These are phyloP conservation scores for Sitophilus oryzae DNA, from an alignment of 1,140 invertebrate species.

Conservation along the genomic window DNA sequence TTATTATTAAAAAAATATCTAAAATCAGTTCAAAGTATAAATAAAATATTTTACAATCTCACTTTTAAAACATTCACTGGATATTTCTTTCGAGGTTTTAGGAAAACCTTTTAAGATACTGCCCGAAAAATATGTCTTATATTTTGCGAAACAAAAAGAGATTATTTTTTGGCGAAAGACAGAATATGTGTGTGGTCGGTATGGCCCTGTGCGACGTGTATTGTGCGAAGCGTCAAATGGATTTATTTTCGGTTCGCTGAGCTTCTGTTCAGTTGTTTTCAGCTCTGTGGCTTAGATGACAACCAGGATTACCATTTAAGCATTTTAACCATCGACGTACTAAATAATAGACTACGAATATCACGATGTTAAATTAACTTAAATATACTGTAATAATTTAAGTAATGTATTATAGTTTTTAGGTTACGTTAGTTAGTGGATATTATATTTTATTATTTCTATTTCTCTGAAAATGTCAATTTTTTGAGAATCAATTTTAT, in stretches of 20 bases:
- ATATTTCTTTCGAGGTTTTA: no score
- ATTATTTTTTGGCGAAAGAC: neutral
- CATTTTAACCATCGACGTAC: slow-evolving; percentile 10
- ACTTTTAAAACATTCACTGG: no score
- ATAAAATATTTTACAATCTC: no score
- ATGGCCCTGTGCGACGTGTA: slow-evolving; percentile 8
- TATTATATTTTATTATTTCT: neutral
- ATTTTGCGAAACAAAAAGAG: neutral
- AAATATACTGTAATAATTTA: no score
- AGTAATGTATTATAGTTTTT: no score
- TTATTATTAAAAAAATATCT: no score
- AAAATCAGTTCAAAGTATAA: no score
- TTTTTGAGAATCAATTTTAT: no score
- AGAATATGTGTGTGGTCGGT: slow-evolving; percentile 17
- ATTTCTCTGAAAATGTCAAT: neutral
- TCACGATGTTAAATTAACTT: no score
- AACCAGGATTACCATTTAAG: slow-evolving; percentile 25
- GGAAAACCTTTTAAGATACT: no score
- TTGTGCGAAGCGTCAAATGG: slow-evolving; percentile 25
- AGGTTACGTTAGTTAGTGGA: no score
- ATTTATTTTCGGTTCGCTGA: slow-evolving; percentile 21
- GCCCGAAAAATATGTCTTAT: neutral
- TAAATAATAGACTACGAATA: neutral
- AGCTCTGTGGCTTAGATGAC: slow-evolving; percentile 23
- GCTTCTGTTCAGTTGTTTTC: slow-evolving; percentile 25